Base-by-base conservation (phyloP, 1,140 invertebrate species). In the Polypedilum pembai region DNA sequence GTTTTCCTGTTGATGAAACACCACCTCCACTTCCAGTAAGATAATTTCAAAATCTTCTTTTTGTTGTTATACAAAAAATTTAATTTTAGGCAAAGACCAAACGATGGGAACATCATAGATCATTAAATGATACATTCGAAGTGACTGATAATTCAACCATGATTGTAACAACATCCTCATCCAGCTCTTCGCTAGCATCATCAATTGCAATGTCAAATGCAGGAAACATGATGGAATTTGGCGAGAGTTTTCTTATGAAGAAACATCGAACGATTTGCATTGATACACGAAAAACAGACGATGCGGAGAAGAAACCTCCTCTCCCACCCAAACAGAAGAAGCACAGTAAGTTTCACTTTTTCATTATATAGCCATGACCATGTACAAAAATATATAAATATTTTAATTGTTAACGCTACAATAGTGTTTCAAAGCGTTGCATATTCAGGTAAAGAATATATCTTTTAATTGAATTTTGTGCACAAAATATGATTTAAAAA, bases 341-440 rank as follows among this genome's bases (percentile, higher is more conserved):
- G 82, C 91, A 96, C 85, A 95, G 94, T 97, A 88, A 93, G 92
- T 92, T 81, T 78, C 74, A 74, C 24, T 33, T 33, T 33, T 33
- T 76, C 20, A 45, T 8, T 5, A 20, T 21, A 56, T n/a, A 63
- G 18, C 12, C 41, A 45, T 45, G 41, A 33, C 24, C 24, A 33
- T 33, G 24, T 33, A 33, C 5, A 33, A 33, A 33, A 33, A 33
- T 33, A 33, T 33, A 33, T 33, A 33, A 33, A 33, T 33, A 33
- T 33, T 33, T 78, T 81, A 78, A 82, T 77, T 80, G 80, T 80
- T 81, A 76, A 79, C 80, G 78, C 79, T 79, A 79, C 78, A 77
- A 85, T 88, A 94, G 92, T 93, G 91, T 94, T 94, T 90, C 92
- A 94, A 90, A 93, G 91, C 86, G 91, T 94, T 90, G 92, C 92